Evolutionary conservation across 2,113 vertebrate genomes (phyloP), one percentile per base, ranked within the genome.

Genomic region (Barbus barbus): DNA sequence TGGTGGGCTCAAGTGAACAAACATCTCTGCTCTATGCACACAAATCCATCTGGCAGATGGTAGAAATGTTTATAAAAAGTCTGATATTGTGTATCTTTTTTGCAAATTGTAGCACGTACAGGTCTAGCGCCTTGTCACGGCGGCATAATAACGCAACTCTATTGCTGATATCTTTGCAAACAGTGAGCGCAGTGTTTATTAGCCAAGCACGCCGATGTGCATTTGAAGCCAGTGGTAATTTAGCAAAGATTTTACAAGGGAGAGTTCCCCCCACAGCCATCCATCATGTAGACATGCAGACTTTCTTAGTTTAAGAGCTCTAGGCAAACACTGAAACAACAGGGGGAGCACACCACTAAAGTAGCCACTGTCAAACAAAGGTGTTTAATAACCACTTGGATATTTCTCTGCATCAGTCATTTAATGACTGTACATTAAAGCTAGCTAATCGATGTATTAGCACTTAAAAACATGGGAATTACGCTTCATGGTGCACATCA

Each of bases 111-210:
- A 13, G 74, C 58, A 51, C 22, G 20, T 33, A 36, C 22, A 33
- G 41, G 53, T 67, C 73, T 67, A 63, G 44, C 22, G n/a, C 5
- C 44, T 74, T 28, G 41, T n/a, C 72, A 61, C 72, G 26, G 36
- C 2, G 28, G 31, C 33, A 38, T 79, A 72, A 78, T 72, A 67
- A 60, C 1, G 16, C 33, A 31, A 78, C 33, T 38, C 11, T 84
- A 38, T 7, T 44, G 33, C 63, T 84, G 46, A 78, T 60, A 84
- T 79, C 46, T 53, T 65, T 44, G 75, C 83, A 71, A 79, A 78
- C 76, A 84, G 53, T 84, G 75, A 36, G n/a, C 9, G 36, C 12
- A 56, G 26, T 84, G 51, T 84, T 84, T 84, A 84, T 84, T 84
- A 84, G 51, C 24, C 41, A 22, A 58, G 83, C 31, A 22, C 1